These are phyloP conservation scores for Pipa parva DNA, from an alignment of 2,113 vertebrate species.

Conservation along the genomic window DNA sequence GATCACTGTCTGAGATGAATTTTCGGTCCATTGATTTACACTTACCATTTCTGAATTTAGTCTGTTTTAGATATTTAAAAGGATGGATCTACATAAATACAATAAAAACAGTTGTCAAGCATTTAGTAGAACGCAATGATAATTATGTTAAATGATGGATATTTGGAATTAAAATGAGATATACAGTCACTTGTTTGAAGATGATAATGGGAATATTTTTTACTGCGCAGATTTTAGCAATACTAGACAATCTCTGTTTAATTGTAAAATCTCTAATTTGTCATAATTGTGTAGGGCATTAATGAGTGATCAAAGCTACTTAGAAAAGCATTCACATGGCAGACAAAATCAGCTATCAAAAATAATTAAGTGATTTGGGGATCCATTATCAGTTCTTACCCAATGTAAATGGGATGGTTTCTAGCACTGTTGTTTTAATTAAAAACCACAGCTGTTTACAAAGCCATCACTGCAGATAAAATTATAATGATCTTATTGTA, in stretches of 20 bases:
- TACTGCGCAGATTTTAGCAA: not conserved
- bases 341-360: constrained; percentile 37
- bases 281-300: constrained; percentile 3
- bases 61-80: not conserved
- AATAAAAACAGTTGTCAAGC: not conserved
- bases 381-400: constrained; percentile 24
- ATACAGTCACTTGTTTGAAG: not conserved
- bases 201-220: not conserved
- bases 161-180: not conserved
- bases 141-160: constrained; percentile 6
- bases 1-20: too few species aligned
- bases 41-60: not conserved
- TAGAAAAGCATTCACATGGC: constrained; percentile 9
- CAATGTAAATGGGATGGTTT: constrained; percentile 20
- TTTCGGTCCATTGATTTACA: too few species aligned
- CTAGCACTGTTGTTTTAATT: constrained; percentile 16
- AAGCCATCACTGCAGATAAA: not conserved
- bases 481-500: constrained; percentile 10
- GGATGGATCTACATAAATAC: not conserved
- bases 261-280: constrained; percentile 9
- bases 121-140: not conserved
- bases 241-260: constrained; percentile 20
- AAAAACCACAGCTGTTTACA: constrained; percentile 25
- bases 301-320: constrained; percentile 26
- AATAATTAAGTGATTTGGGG: constrained; percentile 31